A percentile compares a stretch with the other conserved stretches of the same genome.
These are phyloP conservation scores for Metaphire vulgaris DNA, from an alignment of 1,140 invertebrate species.

Conservation along the genomic window DNA sequence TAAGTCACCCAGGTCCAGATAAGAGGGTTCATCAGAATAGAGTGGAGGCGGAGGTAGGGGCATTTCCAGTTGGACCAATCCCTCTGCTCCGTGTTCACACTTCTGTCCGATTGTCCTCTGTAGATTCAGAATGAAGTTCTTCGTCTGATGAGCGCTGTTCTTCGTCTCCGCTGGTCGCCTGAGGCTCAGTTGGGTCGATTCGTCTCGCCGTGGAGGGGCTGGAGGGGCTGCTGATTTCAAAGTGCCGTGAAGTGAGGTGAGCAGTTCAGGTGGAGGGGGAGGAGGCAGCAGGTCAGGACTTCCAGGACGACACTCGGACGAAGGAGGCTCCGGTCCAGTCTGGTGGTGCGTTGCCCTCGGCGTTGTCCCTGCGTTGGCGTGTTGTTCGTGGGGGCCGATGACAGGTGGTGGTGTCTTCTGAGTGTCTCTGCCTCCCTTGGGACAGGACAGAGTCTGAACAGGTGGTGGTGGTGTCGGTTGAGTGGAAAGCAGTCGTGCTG, in stretches of 20 bases:
- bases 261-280: background rate
- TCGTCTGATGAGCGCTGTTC: background rate
- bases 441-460: background rate
- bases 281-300: background rate
- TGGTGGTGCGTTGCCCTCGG: no score
- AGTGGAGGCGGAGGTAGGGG: conserved; percentile 9
- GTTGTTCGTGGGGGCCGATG: no score
- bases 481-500: background rate
- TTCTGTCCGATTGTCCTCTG: conserved; percentile 5
- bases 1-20: conserved; percentile 15
- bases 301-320: no score
- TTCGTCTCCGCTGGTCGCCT: background rate
- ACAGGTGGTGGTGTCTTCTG: no score
- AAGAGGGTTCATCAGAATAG: conserved; percentile 2
- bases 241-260: no score
- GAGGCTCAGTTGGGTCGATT: background rate
- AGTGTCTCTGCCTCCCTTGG: background rate
- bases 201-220: background rate
- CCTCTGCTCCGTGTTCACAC: conserved; percentile 7
- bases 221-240: no score
- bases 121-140: conserved; percentile 14
- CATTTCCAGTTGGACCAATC: conserved; percentile 4
- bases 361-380: no score
- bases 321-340: no score
- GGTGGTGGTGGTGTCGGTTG: background rate